Evolutionary conservation across 2,113 vertebrate genomes (phyloP).

Genomic region (Chaetops frenatus): DNA sequence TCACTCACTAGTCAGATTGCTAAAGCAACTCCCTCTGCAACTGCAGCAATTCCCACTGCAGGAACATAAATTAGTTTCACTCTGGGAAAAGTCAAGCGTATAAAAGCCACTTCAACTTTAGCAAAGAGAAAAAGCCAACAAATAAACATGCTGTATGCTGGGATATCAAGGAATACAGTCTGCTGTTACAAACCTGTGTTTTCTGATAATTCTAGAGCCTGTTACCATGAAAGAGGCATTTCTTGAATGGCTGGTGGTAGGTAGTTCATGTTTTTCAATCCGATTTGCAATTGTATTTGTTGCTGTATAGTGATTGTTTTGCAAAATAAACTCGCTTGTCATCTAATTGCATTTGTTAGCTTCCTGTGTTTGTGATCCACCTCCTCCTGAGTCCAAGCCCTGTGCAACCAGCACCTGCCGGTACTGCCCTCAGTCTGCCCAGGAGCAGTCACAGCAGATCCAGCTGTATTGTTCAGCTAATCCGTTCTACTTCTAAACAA

Average conservation of each 20-base stretch:
- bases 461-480: not conserved
- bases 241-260: constrained; percentile 84
- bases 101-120: constrained; percentile 79
- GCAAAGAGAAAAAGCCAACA: constrained; percentile 73
- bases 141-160: constrained; percentile 65
- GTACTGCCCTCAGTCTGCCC: not conserved
- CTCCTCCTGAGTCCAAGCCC: not conserved
- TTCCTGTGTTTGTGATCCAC: not conserved
- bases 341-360: constrained; percentile 13
- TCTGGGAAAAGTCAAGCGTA: constrained; percentile 9
- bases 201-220: constrained; percentile 77
- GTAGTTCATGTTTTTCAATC: constrained; percentile 87
- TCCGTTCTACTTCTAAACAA: not conserved
- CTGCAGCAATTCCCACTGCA: constrained; percentile 51
- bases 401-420: rapidly evolving
- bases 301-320: constrained; percentile 90
- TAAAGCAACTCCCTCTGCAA: constrained; percentile 46
- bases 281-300: constrained; percentile 86
- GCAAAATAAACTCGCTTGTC: constrained; percentile 87
- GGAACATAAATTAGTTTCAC: constrained; percentile 44
- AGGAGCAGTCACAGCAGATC: not conserved
- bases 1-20: not conserved
- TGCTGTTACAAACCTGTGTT: constrained; percentile 70
- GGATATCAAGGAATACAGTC: constrained; percentile 66
- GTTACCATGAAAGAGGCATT: constrained; percentile 78